Base-by-base conservation (phyloP, 2,113 vertebrate genomes). In the Erinaceus europaeus region DNA sequence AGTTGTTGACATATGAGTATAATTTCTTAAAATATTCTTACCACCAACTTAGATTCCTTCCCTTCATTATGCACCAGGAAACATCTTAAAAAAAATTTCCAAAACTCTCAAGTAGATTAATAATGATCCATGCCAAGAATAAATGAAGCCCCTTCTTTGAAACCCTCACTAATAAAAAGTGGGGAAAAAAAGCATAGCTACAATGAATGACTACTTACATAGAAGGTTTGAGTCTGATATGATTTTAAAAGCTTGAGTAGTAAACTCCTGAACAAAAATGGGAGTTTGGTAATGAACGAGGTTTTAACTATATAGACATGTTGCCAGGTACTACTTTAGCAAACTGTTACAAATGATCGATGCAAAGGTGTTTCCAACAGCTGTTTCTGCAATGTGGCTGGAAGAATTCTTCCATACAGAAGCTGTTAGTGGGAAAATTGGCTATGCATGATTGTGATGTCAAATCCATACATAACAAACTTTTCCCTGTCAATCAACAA, bases 251-350 rank as follows among this genome's bases (percentile, higher is more conserved):
- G 69, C 96, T 79, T 89, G 88, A 94, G 89, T 91, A 94, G 82
- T 5, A 95, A 92, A 94, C 78, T 88, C 87, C 90, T 86, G 87
- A 95, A n/a, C n/a, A n/a, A 96, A 97, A 61, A 93, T 81, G 85
- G 79, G 48, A n/a, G 46, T 88, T 94, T 85, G 91, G 83, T 95
- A 97, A 97, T 97, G 93, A 97, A 95, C 90, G 96, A 95, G 94
- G 27, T 95, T 96, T 96, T 97, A 96, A 96, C 96, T 95, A 89
- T 93, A 94, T 61, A 95, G 95, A 89, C 92, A 91, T 76, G 73
- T 92, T 94, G 93, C 96, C 96, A 98, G 97, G 97, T 97, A 96
- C 94, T 96, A 97, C 96, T 96, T 97, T 96, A 98, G 97, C 97
- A 97, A 97, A 96, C 96, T 91, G 95, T 95, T 96, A 97, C 95